Evolutionary conservation across 1,140 invertebrate species (phyloP).

Genomic region (Palaemon carinicauda): DNA sequence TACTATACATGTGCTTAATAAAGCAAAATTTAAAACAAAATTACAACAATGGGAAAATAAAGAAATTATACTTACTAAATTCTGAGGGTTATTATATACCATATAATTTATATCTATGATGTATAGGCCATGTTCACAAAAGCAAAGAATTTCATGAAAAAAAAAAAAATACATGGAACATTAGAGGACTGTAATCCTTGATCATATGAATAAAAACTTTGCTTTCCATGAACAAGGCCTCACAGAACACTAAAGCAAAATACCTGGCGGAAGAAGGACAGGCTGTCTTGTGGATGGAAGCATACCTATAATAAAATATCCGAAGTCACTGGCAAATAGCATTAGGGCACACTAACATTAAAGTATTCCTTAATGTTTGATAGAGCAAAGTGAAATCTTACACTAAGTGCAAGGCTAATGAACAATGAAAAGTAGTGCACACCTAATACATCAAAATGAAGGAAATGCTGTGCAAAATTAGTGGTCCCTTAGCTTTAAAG

Average conservation of each 20-base stretch:
- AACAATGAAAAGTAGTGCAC: no score
- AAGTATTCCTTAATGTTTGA: no score
- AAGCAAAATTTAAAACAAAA: neutral
- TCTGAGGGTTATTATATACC: no score
- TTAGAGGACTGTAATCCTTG: no score
- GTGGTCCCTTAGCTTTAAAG: no score
- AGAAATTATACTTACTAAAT: neutral
- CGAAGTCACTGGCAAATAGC: neutral
- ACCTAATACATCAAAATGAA: no score
- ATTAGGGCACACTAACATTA: neutral
- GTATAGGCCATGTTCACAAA: neutral
- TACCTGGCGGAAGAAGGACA: constrained; percentile 24
- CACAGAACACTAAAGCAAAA: neutral
- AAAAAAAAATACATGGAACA: no score
- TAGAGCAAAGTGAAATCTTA: no score
- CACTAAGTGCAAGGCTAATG: no score
- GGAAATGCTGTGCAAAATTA: no score
- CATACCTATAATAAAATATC: constrained; percentile 36
- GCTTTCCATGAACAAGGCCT: constrained; percentile 2
- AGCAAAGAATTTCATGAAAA: neutral
- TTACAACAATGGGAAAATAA: neutral
- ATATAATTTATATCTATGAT: no score
- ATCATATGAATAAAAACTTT: no score
- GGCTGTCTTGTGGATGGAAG: constrained; percentile 17
- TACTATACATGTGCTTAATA: neutral